These are phyloP conservation scores for Halocynthia aurantium DNA, from an alignment of 23 tunicate genomes.

Conservation along the genomic window DNA sequence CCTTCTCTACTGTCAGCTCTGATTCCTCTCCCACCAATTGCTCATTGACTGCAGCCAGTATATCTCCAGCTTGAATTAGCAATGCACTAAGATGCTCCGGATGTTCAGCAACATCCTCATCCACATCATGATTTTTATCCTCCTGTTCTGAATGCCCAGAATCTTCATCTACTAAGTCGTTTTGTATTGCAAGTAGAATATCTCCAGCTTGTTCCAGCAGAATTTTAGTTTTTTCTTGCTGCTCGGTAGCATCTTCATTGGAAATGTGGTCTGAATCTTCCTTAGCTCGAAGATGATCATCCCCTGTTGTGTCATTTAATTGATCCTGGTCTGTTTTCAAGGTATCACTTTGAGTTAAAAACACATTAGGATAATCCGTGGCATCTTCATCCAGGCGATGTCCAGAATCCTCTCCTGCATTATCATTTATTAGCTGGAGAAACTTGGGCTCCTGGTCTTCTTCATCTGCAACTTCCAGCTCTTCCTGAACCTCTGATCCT, in stretches of 20 bases:
- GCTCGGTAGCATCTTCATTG: no score
- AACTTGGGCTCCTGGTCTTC: not conserved
- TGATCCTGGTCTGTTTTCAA: no score
- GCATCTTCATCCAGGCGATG: not conserved
- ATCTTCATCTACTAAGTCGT: no score
- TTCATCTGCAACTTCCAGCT: not conserved
- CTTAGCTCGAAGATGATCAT: no score
- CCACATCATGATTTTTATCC: not conserved
- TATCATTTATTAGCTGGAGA: not conserved
- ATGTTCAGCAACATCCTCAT: not conserved
- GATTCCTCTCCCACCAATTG: no score
- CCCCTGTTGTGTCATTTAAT: no score
- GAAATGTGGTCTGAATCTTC: no score
- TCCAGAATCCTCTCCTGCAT: constrained; percentile 1
- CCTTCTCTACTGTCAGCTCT: no score
- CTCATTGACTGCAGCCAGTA: no score
- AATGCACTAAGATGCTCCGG: not conserved
- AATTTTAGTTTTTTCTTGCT: no score
- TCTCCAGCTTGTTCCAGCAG: not conserved
- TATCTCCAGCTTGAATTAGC: not conserved
- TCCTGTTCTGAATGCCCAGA: not conserved
- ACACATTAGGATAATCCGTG: not conserved
- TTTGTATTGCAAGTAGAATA: no score
- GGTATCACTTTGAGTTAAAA: not conserved
- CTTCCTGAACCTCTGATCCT: not conserved